A percentile compares a stretch with the other conserved stretches of the same genome.
Evolutionary conservation across 2,113 vertebrate genomes (phyloP).

Genomic region (Galeopterus variegatus): DNA sequence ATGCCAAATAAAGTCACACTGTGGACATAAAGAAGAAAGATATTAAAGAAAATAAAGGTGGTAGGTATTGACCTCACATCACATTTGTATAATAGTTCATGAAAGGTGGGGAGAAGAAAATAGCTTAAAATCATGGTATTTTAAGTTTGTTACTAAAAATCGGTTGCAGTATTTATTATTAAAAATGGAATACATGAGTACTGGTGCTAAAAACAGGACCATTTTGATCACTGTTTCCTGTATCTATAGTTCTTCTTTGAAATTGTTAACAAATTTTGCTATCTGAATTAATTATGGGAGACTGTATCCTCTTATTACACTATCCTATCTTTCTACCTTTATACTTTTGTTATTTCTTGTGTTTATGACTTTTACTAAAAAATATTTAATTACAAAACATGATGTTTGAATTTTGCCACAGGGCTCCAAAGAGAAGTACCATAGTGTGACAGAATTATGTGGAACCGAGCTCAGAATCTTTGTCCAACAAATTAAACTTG

Average conservation of each 20-base stretch:
- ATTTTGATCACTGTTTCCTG: slow-evolving; percentile 15
- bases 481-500: slow-evolving; percentile 12
- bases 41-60: slow-evolving; percentile 22
- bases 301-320: neutral
- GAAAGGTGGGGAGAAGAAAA: neutral
- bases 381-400: neutral
- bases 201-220: neutral
- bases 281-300: neutral
- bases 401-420: slow-evolving; percentile 44
- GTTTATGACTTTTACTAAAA: slow-evolving; percentile 20
- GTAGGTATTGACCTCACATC: neutral
- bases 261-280: slow-evolving; percentile 26
- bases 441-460: slow-evolving; percentile 7
- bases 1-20: neutral
- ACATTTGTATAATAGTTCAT: neutral
- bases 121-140: neutral
- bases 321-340: neutral
- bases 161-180: neutral
- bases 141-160: slow-evolving; percentile 30
- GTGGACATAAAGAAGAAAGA: slow-evolving; percentile 20
- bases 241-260: slow-evolving; percentile 6
- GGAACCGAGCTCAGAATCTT: neutral
- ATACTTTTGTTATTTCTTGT: neutral
- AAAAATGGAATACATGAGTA: slow-evolving; percentile 10
- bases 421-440: neutral